phyloP scores from a whole-genome alignment of 2,888 invertebrate genomes.

The Molanna angustata region DNA sequence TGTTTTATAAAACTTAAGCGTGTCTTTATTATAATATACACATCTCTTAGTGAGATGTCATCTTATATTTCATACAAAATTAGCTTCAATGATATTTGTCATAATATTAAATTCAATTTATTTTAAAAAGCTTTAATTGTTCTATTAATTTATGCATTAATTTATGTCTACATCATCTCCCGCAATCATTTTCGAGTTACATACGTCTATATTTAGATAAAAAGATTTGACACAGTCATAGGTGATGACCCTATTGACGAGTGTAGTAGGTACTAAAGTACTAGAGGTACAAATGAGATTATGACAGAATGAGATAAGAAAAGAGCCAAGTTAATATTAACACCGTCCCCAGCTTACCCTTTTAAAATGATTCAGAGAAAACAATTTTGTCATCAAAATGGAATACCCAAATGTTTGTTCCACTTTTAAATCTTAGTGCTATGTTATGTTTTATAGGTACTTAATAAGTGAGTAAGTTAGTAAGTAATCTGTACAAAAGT shows the following conservation, averaged over 20 bases:
- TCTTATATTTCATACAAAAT: conserved; percentile 35
- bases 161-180: conserved; percentile 33
- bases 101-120: conserved; percentile 33
- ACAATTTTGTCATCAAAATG: neutral
- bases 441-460: conserved; percentile 18
- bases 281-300: conserved; percentile 31
- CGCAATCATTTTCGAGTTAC: conserved; percentile 34
- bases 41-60: conserved; percentile 25
- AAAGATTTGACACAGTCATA: conserved; percentile 28
- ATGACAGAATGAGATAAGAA: conserved; percentile 10
- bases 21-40: conserved; percentile 25
- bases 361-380: neutral
- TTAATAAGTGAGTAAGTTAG: too few species aligned
- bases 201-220: conserved; percentile 30
- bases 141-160: conserved; percentile 34
- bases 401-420: conserved; percentile 12
- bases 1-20: conserved; percentile 20
- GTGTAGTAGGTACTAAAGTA: conserved; percentile 28
- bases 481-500: conserved; percentile 23
- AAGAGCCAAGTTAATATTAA: neutral
- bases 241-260: conserved; percentile 17
- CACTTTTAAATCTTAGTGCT: conserved; percentile 13
- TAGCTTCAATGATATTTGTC: conserved; percentile 35
- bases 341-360: neutral
- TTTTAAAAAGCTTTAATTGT: conserved; percentile 34